Evolutionary conservation across 2,113 vertebrate species (phyloP).

Genomic region (Cyprinus carpio): DNA sequence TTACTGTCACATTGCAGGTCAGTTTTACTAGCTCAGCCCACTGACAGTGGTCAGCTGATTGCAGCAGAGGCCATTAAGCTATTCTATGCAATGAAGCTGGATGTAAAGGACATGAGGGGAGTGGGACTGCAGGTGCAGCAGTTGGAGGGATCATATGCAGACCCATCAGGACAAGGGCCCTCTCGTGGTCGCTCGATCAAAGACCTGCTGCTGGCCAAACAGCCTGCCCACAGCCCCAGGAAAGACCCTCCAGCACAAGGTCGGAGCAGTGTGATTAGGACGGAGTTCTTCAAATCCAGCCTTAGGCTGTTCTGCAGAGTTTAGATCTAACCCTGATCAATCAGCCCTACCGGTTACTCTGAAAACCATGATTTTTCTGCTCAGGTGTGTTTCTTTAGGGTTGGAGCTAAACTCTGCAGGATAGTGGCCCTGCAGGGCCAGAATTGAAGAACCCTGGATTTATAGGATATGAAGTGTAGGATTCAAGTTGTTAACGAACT

Average conservation of each 20-base stretch:
- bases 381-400: not conserved
- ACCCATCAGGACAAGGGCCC: slow-evolving; percentile 57
- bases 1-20: slow-evolving; percentile 74
- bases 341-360: not conserved
- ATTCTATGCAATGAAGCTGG: slow-evolving; percentile 90
- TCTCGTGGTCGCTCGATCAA: slow-evolving; percentile 79
- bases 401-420: not conserved
- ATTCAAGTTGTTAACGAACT: not conserved
- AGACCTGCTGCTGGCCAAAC: slow-evolving; percentile 82
- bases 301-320: not conserved
- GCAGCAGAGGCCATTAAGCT: slow-evolving; percentile 86
- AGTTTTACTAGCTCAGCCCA: slow-evolving; percentile 87
- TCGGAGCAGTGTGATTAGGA: slow-evolving; percentile 1
- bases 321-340: not conserved
- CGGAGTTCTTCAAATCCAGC: not conserved
- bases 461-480: not conserved
- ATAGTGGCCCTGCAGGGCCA: not conserved
- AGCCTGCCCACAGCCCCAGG: slow-evolving; percentile 56
- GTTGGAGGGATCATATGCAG: slow-evolving; percentile 73
- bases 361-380: not conserved
- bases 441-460: not conserved
- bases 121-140: slow-evolving; percentile 93
- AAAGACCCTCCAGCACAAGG: slow-evolving; percentile 31
- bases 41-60: slow-evolving; percentile 87
- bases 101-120: slow-evolving; percentile 90